Percentiles rank a stretch among this genome's conserved stretches.
phyloP scores from a whole-genome alignment of 2,113 vertebrate genomes.

The Tragelaphus strepsiceros region DNA sequence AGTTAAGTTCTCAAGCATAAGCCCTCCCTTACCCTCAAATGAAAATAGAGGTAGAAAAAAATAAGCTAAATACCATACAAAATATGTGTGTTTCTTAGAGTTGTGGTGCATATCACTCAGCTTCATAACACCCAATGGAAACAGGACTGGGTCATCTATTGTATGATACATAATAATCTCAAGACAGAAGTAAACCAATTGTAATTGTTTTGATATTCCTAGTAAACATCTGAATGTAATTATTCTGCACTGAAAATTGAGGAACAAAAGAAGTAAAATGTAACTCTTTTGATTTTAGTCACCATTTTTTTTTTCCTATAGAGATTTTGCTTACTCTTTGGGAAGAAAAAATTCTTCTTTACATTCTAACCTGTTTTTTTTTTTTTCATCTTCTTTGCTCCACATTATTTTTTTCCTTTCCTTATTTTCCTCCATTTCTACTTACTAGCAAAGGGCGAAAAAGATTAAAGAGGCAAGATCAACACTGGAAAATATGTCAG shows the following conservation, averaged over 20 bases:
- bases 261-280: neutral
- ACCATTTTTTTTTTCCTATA: neutral
- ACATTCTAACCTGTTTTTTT: neutral
- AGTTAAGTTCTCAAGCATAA: neutral
- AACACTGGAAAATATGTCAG: neutral
- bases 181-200: neutral
- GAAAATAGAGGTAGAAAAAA: neutral
- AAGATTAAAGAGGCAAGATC: neutral
- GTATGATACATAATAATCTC: neutral
- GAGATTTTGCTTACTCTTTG: neutral
- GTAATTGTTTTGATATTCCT: neutral
- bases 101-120: neutral
- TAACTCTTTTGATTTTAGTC: neutral
- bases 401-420: neutral
- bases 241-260: neutral
- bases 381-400: neutral
- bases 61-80: neutral
- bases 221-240: neutral
- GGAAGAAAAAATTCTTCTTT: neutral
- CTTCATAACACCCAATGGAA: neutral
- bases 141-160: neutral
- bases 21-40: neutral
- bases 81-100: neutral
- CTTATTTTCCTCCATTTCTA: neutral
- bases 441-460: neutral